Conservation (phyloP, 2,113 vertebrate species). For the Glareola pratincola region DNA sequence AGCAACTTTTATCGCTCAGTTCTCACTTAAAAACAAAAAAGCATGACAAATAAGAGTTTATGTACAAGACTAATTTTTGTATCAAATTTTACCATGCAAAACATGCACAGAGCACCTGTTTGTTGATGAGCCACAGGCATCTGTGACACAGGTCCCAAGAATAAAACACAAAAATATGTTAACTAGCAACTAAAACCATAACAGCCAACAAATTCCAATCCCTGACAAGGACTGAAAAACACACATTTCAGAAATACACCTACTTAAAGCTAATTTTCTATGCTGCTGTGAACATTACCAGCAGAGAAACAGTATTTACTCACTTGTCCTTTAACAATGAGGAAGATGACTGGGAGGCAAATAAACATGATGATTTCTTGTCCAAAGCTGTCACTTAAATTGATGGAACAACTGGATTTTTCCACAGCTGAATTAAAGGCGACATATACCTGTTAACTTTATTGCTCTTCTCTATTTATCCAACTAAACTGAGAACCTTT, state of each 20-base stretch:
- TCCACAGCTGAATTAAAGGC: neutral
- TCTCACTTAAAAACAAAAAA: neutral
- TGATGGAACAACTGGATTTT: neutral
- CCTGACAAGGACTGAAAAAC: neutral
- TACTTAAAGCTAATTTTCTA: constrained; percentile 11
- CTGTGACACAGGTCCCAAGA: neutral
- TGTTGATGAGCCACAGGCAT: neutral
- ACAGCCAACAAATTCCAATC: neutral
- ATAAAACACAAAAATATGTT: neutral
- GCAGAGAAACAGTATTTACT: neutral
- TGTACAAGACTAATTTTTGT: neutral
- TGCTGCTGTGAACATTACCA: neutral
- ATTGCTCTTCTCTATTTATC: neutral
- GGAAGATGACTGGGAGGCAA: constrained; percentile 3
- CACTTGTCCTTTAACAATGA: constrained; percentile 20
- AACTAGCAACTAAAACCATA: neutral
- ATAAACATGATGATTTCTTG: constrained; percentile 30
- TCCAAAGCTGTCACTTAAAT: constrained; percentile 29
- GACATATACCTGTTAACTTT: neutral
- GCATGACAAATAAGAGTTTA: neutral
- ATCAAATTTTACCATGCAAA: neutral
- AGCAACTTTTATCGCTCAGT: neutral
- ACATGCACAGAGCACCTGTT: neutral
- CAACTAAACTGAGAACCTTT: neutral
- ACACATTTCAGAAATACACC: neutral